Percentiles rank a stretch among this genome's conserved stretches.
Evolutionary conservation across 2,888 invertebrate genomes (phyloP).

Genomic region (Desoria tigrina): DNA sequence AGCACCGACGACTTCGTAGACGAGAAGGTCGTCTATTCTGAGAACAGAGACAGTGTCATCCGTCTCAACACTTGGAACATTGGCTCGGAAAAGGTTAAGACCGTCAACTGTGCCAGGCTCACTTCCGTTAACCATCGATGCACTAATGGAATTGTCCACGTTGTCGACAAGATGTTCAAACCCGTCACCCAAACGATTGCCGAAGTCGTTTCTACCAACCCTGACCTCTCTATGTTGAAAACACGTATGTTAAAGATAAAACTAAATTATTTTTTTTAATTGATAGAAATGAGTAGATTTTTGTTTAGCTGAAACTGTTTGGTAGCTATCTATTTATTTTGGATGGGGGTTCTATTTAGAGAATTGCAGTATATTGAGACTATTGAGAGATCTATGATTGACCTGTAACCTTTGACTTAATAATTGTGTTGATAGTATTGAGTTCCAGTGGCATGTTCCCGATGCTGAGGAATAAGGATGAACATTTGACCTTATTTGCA

Average conservation of each 20-base stretch:
- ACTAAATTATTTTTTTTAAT: too few species aligned
- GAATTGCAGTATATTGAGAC: too few species aligned
- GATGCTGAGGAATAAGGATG: constrained; percentile 60
- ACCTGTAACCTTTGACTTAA: neutral
- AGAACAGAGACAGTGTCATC: constrained; percentile 60
- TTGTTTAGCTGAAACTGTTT: too few species aligned
- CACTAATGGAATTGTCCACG: constrained; percentile 68
- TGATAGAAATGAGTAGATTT: too few species aligned
- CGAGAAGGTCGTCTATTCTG: constrained; percentile 59
- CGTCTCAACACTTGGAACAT: constrained; percentile 64
- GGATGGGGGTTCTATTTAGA: too few species aligned
- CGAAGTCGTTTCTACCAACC: constrained; percentile 64
- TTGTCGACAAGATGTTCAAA: constrained; percentile 64
- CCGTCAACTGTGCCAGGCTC: constrained; percentile 70
- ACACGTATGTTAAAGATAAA: constrained; percentile 55
- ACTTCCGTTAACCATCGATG: constrained; percentile 65
- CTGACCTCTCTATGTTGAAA: constrained; percentile 64
- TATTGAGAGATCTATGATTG: too few species aligned
- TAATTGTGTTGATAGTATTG: constrained; percentile 59
- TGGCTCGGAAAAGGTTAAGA: constrained; percentile 60
- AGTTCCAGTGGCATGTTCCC: constrained; percentile 64
- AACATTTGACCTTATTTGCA: constrained; percentile 64
- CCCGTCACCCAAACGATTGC: constrained; percentile 63
- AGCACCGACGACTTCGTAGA: constrained; percentile 64
- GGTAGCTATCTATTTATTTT: neutral